These are phyloP conservation scores for Drosophila peninsularis DNA, from an alignment of 2,888 invertebrate species.

Conservation along the genomic window DNA sequence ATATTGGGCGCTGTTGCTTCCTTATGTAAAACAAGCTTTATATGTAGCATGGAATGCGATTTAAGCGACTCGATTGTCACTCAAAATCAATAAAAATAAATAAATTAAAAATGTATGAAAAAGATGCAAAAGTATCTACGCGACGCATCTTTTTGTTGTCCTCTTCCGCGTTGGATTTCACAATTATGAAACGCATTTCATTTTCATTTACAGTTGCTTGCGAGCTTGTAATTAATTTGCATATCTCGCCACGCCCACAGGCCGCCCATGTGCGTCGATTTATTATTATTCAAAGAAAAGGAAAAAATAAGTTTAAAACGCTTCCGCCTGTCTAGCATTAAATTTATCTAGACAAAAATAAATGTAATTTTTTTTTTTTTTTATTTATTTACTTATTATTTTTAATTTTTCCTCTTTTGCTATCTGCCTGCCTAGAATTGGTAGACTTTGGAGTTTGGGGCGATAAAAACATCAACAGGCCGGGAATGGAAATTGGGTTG, in stretches of 20 bases:
- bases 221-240: slow-evolving; percentile 36
- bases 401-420: neutral
- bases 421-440: slow-evolving; percentile 1
- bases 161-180: slow-evolving; percentile 59
- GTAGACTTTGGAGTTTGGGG: slow-evolving; percentile 14
- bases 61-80: slow-evolving; percentile 26
- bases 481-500: slow-evolving; percentile 27
- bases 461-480: slow-evolving; percentile 24
- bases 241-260: slow-evolving; percentile 25
- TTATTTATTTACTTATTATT: neutral
- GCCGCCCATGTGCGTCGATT: neutral
- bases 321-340: slow-evolving; percentile 32
- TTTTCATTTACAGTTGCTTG: slow-evolving; percentile 37
- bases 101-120: neutral
- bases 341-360: slow-evolving; percentile 31
- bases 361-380: neutral
- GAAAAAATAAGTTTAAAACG: neutral
- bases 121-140: slow-evolving; percentile 58
- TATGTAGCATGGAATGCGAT: slow-evolving; percentile 22
- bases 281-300: slow-evolving; percentile 6
- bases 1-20: slow-evolving; percentile 32
- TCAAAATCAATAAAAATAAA: slow-evolving; percentile 50
- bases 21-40: slow-evolving; percentile 32
- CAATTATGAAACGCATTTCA: slow-evolving; percentile 49
- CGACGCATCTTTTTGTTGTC: slow-evolving; percentile 32